Evolutionary conservation across 2,888 invertebrate genomes (phyloP).

Genomic region (Blastobasis adustella): DNA sequence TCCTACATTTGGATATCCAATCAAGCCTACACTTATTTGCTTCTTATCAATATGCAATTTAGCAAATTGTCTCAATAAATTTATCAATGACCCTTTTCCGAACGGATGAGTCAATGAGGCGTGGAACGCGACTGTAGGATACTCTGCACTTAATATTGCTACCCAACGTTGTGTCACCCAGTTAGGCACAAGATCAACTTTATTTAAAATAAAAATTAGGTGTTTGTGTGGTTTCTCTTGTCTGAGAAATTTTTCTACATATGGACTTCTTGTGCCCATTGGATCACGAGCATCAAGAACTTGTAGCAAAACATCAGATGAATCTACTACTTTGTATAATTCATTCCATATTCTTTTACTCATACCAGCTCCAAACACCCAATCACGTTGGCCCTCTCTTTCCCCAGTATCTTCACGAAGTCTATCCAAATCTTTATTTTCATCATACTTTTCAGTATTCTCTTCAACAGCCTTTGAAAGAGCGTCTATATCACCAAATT

Average conservation of each 20-base stretch:
- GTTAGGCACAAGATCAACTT: constrained; percentile 96
- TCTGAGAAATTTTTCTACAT: constrained; percentile 92
- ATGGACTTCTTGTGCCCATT: constrained; percentile 94
- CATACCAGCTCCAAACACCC: constrained; percentile 96
- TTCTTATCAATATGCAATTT: constrained; percentile 97
- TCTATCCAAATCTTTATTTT: constrained; percentile 88
- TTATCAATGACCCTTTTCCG: constrained; percentile 97
- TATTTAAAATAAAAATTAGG: constrained; percentile 96
- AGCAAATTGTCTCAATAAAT: constrained; percentile 94
- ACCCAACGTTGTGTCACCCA: constrained; percentile 99
- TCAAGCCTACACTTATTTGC: constrained; percentile 98
- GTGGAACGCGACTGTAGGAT: constrained; percentile 98
- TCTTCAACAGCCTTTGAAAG: constrained; percentile 83
- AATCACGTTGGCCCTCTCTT: constrained; percentile 88
- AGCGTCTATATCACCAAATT: constrained; percentile 84
- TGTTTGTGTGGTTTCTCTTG: constrained; percentile 98
- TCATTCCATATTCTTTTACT: constrained; percentile 99
- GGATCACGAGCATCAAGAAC: constrained; percentile 98
- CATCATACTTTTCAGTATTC: constrained; percentile 84
- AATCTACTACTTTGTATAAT: constrained; percentile 98
- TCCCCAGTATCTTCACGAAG: constrained; percentile 88
- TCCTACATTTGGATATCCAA: constrained; percentile 99
- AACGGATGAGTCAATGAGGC: constrained; percentile 99
- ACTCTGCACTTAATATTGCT: constrained; percentile 92
- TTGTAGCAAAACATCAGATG: constrained; percentile 97